Percentiles rank a stretch among this genome's conserved stretches.
phyloP scores from a whole-genome alignment of 2,888 invertebrate species.

The Aspidapion aeneum region DNA sequence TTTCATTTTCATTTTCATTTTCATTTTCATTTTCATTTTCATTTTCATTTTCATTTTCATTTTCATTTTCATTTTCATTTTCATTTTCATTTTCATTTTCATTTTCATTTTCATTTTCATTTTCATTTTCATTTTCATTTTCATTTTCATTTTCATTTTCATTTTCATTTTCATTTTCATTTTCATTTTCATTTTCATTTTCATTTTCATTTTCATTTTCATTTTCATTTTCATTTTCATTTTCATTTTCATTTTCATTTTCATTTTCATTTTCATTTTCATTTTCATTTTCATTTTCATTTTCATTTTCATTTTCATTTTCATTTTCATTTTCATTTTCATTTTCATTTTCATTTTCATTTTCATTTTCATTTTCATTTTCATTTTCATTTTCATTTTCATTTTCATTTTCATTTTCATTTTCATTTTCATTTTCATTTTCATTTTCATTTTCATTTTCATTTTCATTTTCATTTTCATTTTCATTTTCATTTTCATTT shows the following conservation, averaged over 20 bases:
- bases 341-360: neutral
- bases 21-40: neutral
- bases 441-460: neutral
- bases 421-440: neutral
- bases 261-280: neutral
- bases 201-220: neutral
- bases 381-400: neutral
- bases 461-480: neutral
- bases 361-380: neutral
- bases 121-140: neutral
- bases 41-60: neutral
- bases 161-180: neutral
- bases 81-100: neutral
- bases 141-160: neutral
- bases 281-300: neutral
- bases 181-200: neutral
- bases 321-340: neutral
- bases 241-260: neutral
- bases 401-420: neutral
- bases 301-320: neutral
- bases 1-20: neutral
- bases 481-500: neutral
- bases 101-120: neutral
- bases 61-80: neutral
- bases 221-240: neutral